phyloP scores from a whole-genome alignment of 2,113 vertebrate species.

The Brachyhypopomus occidentalis region DNA sequence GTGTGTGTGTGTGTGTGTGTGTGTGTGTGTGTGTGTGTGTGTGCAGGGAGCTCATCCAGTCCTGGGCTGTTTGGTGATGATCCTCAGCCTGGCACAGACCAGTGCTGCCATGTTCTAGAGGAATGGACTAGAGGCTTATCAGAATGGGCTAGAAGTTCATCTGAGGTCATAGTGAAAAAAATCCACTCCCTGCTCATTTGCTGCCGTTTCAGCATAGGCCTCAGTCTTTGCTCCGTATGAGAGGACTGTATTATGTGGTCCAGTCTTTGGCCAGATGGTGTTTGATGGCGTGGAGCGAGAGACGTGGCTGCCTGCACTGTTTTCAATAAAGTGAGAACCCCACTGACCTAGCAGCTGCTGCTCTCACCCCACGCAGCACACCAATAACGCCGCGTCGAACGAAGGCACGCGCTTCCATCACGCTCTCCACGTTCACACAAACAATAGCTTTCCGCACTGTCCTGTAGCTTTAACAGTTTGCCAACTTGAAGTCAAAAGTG shows the following conservation, averaged over 20 bases:
- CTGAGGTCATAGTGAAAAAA: slow-evolving; percentile 51
- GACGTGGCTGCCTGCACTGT: slow-evolving; percentile 50
- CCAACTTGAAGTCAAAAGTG: no score
- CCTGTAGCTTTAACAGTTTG: no score
- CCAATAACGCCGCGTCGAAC: no score
- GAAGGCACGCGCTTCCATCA: no score
- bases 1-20: slow-evolving; percentile 5
- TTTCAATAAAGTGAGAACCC: slow-evolving; percentile 35
- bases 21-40: slow-evolving; percentile 33
- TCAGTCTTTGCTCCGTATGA: slow-evolving; percentile 60
- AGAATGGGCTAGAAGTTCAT: slow-evolving; percentile 29
- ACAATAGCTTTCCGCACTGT: no score
- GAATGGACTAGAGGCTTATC: not conserved
- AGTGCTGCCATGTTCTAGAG: slow-evolving; percentile 49
- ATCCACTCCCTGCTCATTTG: no score
- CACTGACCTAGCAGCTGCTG: slow-evolving; percentile 25
- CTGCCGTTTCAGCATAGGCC: slow-evolving; percentile 19
- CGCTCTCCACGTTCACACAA: no score
- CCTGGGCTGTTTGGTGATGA: slow-evolving; percentile 64
- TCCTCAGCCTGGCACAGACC: slow-evolving; percentile 67
- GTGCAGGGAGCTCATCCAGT: slow-evolving; percentile 69
- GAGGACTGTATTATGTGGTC: slow-evolving; percentile 66
- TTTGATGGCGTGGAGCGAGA: slow-evolving; percentile 13
- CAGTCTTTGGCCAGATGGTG: slow-evolving; percentile 71
- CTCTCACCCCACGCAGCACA: not conserved